phyloP scores from a whole-genome alignment of 2,797 vertebrate genomes.

The Ciconia nigra region DNA sequence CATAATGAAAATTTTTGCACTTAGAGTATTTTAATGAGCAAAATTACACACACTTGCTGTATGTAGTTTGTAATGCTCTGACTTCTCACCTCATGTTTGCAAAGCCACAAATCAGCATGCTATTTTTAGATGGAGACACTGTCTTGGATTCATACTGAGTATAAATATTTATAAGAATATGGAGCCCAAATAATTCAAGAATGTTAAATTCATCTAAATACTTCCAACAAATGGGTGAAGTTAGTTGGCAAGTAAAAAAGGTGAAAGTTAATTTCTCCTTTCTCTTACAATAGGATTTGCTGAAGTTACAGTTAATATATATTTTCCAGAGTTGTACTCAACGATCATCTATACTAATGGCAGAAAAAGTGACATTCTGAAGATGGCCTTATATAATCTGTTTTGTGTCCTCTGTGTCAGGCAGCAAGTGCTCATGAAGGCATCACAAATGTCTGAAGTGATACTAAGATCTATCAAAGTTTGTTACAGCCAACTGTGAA shows the following conservation, averaged over 20 bases:
- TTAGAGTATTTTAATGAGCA: neutral
- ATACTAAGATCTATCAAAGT: neutral
- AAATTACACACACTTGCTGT: neutral
- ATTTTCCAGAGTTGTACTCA: neutral
- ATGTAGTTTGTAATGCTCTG: neutral
- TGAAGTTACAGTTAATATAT: neutral
- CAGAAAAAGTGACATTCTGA: neutral
- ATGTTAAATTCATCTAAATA: conserved; percentile 26
- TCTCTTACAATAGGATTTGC: neutral
- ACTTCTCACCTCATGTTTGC: neutral
- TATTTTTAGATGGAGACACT: conserved; percentile 35
- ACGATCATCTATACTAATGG: neutral
- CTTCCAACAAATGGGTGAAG: neutral
- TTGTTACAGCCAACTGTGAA: neutral
- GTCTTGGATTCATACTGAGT: neutral
- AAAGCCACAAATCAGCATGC: neutral
- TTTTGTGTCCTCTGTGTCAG: neutral
- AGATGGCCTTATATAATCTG: neutral
- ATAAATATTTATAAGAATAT: conserved; percentile 43
- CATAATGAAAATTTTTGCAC: neutral
- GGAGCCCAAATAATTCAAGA: conserved; percentile 17
- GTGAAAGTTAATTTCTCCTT: neutral
- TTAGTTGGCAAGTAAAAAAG: neutral
- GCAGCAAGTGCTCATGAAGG: neutral
- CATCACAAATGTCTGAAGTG: neutral